A percentile compares a stretch with the other conserved stretches of the same genome.
phyloP scores from a whole-genome alignment of 2,888 invertebrate species.

The Spodoptera exigua region DNA sequence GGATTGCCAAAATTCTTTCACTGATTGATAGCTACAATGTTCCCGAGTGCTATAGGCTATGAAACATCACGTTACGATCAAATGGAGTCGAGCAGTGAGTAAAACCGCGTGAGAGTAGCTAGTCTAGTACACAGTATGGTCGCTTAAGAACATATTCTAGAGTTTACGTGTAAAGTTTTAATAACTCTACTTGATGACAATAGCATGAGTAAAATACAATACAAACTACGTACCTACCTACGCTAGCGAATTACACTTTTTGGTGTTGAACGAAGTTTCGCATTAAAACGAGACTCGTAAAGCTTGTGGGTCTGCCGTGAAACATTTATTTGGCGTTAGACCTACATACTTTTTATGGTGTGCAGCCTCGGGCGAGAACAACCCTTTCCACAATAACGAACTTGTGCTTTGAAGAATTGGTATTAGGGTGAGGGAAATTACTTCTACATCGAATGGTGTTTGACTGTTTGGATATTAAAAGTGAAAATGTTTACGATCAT shows the following conservation, averaged over 20 bases:
- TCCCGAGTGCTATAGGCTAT: no score
- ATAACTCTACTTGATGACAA: no score
- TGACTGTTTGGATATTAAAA: conserved; percentile 45
- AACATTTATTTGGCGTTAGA: conserved; percentile 74
- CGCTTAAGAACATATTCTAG: no score
- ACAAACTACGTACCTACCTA: no score
- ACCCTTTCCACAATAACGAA: conserved; percentile 58
- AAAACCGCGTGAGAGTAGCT: no score
- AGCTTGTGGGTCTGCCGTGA: conserved; percentile 50
- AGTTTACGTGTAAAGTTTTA: no score
- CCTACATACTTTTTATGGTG: conserved; percentile 53
- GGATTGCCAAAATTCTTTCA: no score
- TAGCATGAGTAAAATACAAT: no score
- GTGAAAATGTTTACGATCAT: conserved; percentile 40
- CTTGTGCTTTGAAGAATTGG: conserved; percentile 50
- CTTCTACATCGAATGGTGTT: conserved; percentile 52
- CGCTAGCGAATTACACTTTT: conserved; percentile 13
- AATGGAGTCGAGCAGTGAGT: no score
- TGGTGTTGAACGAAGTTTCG: conserved; percentile 19
- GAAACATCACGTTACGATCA: no score
- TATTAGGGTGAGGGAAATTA: conserved; percentile 40
- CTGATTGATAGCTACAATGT: no score
- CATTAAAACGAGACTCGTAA: conserved; percentile 61
- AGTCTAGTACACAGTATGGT: no score
- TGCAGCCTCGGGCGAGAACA: conserved; percentile 40